A percentile compares a stretch with the other conserved stretches of the same genome.
Evolutionary conservation across 1,140 invertebrate genomes (phyloP).

Genomic region (Drosophila repletoides): DNA sequence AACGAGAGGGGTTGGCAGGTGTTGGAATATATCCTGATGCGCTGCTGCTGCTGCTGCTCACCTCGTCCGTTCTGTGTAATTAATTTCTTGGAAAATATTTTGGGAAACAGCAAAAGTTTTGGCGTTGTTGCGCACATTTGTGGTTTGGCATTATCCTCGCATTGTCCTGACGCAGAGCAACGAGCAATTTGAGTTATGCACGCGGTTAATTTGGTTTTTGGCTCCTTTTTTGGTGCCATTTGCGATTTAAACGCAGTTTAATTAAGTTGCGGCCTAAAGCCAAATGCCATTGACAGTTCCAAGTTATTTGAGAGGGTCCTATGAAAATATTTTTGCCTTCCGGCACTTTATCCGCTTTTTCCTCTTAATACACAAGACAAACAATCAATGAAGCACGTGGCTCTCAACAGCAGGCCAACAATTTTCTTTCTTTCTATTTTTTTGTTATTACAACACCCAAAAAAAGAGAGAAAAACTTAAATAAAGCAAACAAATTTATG

Average conservation of each 20-base stretch:
- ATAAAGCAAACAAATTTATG: constrained; percentile 78
- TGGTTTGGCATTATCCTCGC: constrained; percentile 40
- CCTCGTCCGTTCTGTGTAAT: constrained; percentile 47
- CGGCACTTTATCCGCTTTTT: not conserved
- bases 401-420: constrained; percentile 9
- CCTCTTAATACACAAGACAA: constrained; percentile 53
- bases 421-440: not conserved
- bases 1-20: not conserved
- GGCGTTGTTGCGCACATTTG: constrained; percentile 23
- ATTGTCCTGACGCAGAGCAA: constrained; percentile 11
- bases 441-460: constrained; percentile 57
- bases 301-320: constrained; percentile 5
- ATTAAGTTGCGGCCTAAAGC: constrained; percentile 48
- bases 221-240: not conserved
- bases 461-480: constrained; percentile 53
- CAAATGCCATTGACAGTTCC: constrained; percentile 21
- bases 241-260: constrained; percentile 51
- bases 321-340: constrained; percentile 45
- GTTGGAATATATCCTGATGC: not conserved
- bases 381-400: constrained; percentile 44
- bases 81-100: constrained; percentile 74
- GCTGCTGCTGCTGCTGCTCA: constrained; percentile 1
- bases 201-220: constrained; percentile 45
- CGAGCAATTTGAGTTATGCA: constrained; percentile 59
- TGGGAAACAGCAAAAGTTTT: constrained; percentile 28